Evolutionary conservation across 2,113 vertebrate genomes (phyloP).

Genomic region (human): GRCh38 chrY:23142001-23142500

Average conservation of each 20-base stretch:
- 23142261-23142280: conserved; percentile 80
- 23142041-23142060: conserved; percentile 12
- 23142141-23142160: neutral
- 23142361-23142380: neutral
- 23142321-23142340: neutral
- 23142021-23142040: neutral
- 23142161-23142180: conserved; percentile 34
- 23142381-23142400: neutral
- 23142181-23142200: neutral
- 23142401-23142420: neutral
- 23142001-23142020: too few species aligned
- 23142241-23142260: conserved; percentile 84
- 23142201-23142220: conserved; percentile 82
- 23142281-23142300: neutral
- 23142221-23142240: conserved; percentile 85
- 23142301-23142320: conserved; percentile 22
- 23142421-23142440: neutral
- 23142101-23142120: neutral
- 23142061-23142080: neutral
- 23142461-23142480: conserved; percentile 17
- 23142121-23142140: neutral
- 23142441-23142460: neutral
- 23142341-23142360: neutral
- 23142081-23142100: too few species aligned
- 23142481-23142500: neutral